Evolutionary conservation across 1,140 invertebrate species (phyloP), one percentile per base, ranked within the genome.

Genomic region (Heliothis virescens): DNA sequence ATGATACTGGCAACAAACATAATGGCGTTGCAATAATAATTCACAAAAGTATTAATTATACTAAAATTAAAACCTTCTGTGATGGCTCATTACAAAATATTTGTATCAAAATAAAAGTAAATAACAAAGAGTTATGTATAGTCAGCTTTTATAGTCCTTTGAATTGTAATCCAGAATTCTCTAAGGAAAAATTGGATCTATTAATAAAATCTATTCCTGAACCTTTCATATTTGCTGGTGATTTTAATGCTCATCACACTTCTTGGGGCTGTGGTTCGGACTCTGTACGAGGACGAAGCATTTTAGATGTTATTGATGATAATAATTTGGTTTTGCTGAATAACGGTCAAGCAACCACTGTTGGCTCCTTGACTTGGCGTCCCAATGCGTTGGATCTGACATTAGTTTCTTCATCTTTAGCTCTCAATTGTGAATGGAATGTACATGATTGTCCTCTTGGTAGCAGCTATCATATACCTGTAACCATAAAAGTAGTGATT

Each of bases 1-100:
- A 71, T 60, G 78, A 83, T 79, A 73, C 21, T 69, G 83, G 83
- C 29, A 85, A 81, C 55, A 53, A 69, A 26, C 81, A 83, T 26
- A 85, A 85, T 80, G 83, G 83, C 7, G 79, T 85, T 16, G 79
- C 76, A 12, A 83, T 85, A 48, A 67, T 85, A 67, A 79, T 85
- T 48, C 81, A 83, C 78, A 85, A 83, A 18, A 79, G 41, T 47
- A 67, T 83, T 72, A 53, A 72, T 57, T 11, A 0, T 62, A 29
- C 26, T 62, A 2, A n/a, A n/a, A n/a, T n/a, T n/a, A n/a, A n/a
- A n/a, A n/a, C n/a, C n/a, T n/a, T n/a, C n/a, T n/a, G n/a, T 62
- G 59, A 11, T 15, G 15, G 29, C 26, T 62, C 59, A 26, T 62
- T 62, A 16, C 59, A 62, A 29, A 62, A 62, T 29, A 62, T 34